These are phyloP conservation scores for Aphodius sticticus DNA, from an alignment of 2,888 invertebrate genomes.

Conservation along the genomic window DNA sequence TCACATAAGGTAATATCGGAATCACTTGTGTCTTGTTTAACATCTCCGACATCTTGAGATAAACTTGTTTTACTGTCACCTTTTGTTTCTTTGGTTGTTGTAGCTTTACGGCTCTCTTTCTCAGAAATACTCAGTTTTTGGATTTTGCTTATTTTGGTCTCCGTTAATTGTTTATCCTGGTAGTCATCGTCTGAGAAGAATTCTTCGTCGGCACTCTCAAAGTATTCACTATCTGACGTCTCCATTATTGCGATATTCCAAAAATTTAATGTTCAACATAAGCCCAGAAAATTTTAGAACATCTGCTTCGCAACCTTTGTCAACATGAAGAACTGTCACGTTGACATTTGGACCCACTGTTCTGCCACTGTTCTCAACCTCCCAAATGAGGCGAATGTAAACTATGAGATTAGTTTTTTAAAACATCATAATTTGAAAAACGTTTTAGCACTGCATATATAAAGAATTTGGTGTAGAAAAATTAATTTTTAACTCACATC, in stretches of 20 bases:
- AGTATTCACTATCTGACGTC: constrained; percentile 78
- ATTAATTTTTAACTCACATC: no score
- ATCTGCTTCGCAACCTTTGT: not conserved
- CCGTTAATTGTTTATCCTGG: constrained; percentile 1
- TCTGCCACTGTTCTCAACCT: not conserved
- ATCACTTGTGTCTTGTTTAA: not conserved
- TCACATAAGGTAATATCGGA: not conserved
- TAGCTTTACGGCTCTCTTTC: not conserved
- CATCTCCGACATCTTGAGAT: not conserved
- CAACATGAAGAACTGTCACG: not conserved
- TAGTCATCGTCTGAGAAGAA: constrained; percentile 34
- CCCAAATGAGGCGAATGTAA: not conserved
- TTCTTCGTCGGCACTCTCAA: constrained; percentile 78
- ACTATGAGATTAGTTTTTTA: not conserved
- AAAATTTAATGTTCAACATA: constrained; percentile 9
- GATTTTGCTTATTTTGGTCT: not conserved
- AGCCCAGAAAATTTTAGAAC: constrained; percentile 7
- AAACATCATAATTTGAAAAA: not conserved
- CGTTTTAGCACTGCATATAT: no score
- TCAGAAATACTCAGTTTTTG: not conserved
- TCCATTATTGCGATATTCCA: constrained; percentile 62
- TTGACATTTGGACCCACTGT: not conserved
- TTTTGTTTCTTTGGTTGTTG: not conserved
- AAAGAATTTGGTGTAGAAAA: no score
- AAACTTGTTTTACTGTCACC: not conserved